phyloP scores from a whole-genome alignment of 2,113 vertebrate species.

The Megaleporinus macrocephalus region DNA sequence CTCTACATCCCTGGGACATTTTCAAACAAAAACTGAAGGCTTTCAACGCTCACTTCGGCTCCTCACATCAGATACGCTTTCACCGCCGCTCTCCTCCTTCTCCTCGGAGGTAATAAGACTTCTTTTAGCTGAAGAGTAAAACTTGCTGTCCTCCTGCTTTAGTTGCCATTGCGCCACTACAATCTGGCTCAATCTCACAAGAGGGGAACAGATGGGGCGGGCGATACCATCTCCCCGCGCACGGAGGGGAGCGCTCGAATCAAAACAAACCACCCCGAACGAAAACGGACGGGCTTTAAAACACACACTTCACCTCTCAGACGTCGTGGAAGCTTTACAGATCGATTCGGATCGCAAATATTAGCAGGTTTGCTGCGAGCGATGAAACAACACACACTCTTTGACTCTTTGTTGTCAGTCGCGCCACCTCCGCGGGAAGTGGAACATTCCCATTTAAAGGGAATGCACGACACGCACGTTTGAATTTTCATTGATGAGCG shows the following conservation, averaged over 20 bases:
- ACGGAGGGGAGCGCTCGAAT: conserved; percentile 12
- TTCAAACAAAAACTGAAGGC: conserved; percentile 46
- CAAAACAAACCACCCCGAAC: background rate
- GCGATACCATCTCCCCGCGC: conserved; percentile 60
- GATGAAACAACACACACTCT: background rate
- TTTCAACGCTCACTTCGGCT: conserved; percentile 34
- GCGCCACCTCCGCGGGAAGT: conserved; percentile 28
- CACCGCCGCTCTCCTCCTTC: background rate
- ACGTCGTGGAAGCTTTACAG: rapidly evolving
- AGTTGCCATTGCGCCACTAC: conserved; percentile 72
- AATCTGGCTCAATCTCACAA: conserved; percentile 76
- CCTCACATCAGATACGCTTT: conserved; percentile 71
- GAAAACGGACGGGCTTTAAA: background rate
- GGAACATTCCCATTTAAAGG: conserved; percentile 72
- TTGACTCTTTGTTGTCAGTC: background rate
- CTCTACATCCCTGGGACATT: conserved; percentile 82
- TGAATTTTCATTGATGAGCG: conserved; percentile 48
- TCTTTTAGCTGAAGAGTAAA: conserved; percentile 63
- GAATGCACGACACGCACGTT: conserved; percentile 59
- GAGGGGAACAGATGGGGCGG: conserved; percentile 79
- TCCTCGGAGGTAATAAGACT: conserved; percentile 52
- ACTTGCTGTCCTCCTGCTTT: conserved; percentile 60
- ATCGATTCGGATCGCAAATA: rapidly evolving
- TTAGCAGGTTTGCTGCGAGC: too few relatives aligned
- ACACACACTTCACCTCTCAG: too few relatives aligned